Conservation (phyloP, 30 jellyfish, hydroid and myxozoan species). For the Aurelia sp. region DNA sequence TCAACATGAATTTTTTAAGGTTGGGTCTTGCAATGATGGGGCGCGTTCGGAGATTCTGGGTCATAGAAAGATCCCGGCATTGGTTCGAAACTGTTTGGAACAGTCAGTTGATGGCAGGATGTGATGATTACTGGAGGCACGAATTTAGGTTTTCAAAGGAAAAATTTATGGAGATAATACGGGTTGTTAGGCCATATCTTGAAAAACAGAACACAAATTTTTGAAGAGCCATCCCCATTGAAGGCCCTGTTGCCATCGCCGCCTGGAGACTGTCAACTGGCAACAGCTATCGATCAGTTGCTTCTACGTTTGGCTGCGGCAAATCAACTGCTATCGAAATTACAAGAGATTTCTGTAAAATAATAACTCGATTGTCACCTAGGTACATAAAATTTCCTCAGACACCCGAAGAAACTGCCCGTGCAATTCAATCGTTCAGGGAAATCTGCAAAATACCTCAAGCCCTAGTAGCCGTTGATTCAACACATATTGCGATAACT, state of each 20-base stretch:
- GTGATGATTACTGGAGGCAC: background rate
- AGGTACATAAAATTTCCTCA: too few relatives aligned
- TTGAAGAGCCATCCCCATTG: slow-evolving; percentile 8
- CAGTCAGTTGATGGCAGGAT: background rate
- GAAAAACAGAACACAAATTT: slow-evolving; percentile 6
- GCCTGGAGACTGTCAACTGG: slow-evolving; percentile 13
- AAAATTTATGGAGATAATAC: background rate
- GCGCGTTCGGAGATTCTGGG: background rate
- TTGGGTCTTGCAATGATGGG: background rate
- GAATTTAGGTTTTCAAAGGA: background rate
- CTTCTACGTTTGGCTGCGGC: background rate
- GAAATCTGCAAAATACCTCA: too few relatives aligned
- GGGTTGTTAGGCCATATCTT: background rate
- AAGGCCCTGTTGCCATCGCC: slow-evolving; percentile 7
- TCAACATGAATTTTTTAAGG: background rate
- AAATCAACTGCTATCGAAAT: too few relatives aligned
- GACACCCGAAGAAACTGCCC: too few relatives aligned
- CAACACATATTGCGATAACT: too few relatives aligned
- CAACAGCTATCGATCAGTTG: background rate
- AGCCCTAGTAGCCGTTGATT: too few relatives aligned
- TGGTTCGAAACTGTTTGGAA: background rate
- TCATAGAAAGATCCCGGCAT: slow-evolving; percentile 6
- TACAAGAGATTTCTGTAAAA: too few relatives aligned
- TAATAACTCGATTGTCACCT: too few relatives aligned
- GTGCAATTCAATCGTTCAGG: too few relatives aligned